Evolutionary conservation across 2,888 invertebrate genomes (phyloP), one percentile per base, ranked within the genome.

Genomic region (Pheosia gnoma): DNA sequence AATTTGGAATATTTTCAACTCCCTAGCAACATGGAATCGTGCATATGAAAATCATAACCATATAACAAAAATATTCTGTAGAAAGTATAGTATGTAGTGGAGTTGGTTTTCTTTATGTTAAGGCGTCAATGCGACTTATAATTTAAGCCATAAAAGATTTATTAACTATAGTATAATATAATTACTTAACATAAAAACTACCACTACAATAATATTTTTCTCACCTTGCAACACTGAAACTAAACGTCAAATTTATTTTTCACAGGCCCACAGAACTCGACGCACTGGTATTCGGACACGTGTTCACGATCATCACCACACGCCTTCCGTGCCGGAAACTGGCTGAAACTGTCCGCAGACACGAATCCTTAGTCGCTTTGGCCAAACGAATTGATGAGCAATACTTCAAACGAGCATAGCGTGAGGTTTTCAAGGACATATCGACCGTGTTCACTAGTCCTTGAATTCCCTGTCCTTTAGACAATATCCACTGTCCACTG

Each of bases 261-360:
- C 53, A 74, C 94, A 97, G 97, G 60, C 98, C 99, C 0, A 98
- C 98, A 43, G 99, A 99, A 89, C 92, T 99, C 68, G 99, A 99
- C 90, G 99, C 99, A 3, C 91, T 99, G 47, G 97, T 98, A 0
- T 99, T 99, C 94, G 99, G 99, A 0, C 99, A 99, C 90, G 95
- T 99, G n/a, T 99, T 97, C 91, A 97, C 98, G 0, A 96, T 99
- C 73, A 94, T 99, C 64, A 99, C 99, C 7, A 98, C 98, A 5
- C 95, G 97, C 3, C 92, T 99, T 52, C 98, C 98, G 0, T 97
- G 97, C 81, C 96, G 96, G 71, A 95, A 95, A 67, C 94, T 99
- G 59, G 97, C 97, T 0, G 96, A 96, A 62, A 96, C 96, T 6
- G 96, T 99, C 4, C 94, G 96, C 66, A 95, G 95, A 60, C 97